These are phyloP conservation scores for Mimas tiliae DNA, from an alignment of 2,888 invertebrate genomes.

Conservation along the genomic window DNA sequence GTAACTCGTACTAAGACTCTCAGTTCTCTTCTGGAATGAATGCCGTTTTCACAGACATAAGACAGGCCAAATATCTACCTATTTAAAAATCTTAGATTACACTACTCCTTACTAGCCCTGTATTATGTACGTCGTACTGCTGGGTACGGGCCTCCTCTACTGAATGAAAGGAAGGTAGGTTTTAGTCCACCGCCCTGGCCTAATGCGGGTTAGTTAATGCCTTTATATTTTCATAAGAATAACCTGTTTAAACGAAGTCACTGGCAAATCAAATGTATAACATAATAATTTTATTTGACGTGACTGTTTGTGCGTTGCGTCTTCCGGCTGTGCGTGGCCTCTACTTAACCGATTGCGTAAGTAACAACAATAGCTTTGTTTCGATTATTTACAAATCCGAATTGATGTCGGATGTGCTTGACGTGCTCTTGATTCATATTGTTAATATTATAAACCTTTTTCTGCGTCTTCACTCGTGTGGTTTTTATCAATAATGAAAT, in stretches of 20 bases:
- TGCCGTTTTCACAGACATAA: no score
- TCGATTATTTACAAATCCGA: slow-evolving; percentile 26
- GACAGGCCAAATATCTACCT: no score
- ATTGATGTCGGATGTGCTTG: slow-evolving; percentile 10
- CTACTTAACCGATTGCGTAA: slow-evolving; percentile 38
- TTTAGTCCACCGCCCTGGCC: no score
- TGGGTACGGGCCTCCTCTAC: no score
- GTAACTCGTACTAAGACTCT: no score
- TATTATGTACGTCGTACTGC: no score
- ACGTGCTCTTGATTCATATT: slow-evolving; percentile 7
- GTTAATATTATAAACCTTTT: background rate
- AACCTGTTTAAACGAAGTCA: background rate
- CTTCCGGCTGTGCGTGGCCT: slow-evolving; percentile 51
- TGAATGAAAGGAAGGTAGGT: no score
- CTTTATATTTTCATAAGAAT: no score
- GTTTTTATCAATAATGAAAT: background rate
- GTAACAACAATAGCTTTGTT: slow-evolving; percentile 28
- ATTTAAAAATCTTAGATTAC: no score
- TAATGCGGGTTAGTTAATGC: no score
- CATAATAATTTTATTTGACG: slow-evolving; percentile 40
- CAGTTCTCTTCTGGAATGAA: no score
- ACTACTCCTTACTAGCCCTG: no score
- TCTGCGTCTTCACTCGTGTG: background rate
- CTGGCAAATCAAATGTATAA: slow-evolving; percentile 31
- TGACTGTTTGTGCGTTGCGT: slow-evolving; percentile 45